A percentile compares a stretch with the other conserved stretches of the same genome.
Conservation (phyloP, 2,888 invertebrate species). For the Auanema sp. region DNA sequence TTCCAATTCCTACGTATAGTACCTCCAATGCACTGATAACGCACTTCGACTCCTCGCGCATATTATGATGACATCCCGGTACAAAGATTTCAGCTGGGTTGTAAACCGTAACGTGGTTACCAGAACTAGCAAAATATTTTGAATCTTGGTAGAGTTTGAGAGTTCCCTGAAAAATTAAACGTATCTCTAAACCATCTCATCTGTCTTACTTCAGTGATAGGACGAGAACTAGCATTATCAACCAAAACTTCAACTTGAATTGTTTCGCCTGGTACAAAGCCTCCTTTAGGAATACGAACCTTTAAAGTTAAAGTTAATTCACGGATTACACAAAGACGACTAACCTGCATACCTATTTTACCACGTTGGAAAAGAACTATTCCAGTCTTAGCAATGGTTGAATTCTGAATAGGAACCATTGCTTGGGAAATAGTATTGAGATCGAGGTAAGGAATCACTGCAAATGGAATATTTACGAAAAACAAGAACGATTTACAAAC, state of each 20-base stretch:
- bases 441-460: constrained; percentile 18
- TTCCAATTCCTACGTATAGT: no score
- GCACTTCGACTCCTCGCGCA: no score
- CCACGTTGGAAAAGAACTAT: constrained; percentile 20
- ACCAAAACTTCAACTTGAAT: constrained; percentile 30
- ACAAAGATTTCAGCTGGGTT: no score
- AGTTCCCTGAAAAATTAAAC: neutral
- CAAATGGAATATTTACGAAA: neutral
- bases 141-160: no score
- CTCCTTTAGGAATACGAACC: constrained; percentile 30
- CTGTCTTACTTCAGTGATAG: constrained; percentile 16
- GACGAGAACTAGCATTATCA: constrained; percentile 26
- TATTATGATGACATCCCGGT: no score
- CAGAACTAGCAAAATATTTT: no score
- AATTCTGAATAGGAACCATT: constrained; percentile 7
- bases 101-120: no score
- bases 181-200: neutral
- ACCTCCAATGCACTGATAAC: no score
- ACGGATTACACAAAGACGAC: neutral
- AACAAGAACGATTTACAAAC: neutral
- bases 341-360: constrained; percentile 13
- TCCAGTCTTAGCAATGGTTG: constrained; percentile 12
- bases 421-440: constrained; percentile 17
- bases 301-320: constrained; percentile 8
- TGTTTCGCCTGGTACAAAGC: constrained; percentile 37